Conservation (phyloP, 2,888 invertebrate species). For the Noctua comes region DNA sequence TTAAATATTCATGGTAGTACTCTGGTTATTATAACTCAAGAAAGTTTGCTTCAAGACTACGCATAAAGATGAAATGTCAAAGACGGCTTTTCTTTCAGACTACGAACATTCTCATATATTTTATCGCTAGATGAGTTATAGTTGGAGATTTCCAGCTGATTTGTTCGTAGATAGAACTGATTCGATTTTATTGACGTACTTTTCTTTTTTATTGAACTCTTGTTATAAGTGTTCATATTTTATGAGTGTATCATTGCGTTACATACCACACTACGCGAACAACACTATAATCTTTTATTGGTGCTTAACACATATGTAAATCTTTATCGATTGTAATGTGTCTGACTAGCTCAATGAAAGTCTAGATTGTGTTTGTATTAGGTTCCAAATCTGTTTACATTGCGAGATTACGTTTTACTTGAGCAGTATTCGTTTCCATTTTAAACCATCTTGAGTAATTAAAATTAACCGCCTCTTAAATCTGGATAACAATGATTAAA, state of each 20-base stretch:
- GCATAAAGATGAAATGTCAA: conserved; percentile 33
- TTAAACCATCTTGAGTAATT: conserved; percentile 33
- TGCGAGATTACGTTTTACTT: not conserved
- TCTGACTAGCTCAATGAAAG: not conserved
- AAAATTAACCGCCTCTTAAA: conserved; percentile 48
- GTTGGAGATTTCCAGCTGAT: conserved; percentile 47
- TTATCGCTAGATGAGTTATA: conserved; percentile 32
- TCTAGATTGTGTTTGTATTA: not conserved
- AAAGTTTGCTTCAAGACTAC: conserved; percentile 30
- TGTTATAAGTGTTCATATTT: conserved; percentile 20
- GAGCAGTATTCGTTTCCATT: conserved; percentile 28
- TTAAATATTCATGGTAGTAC: conserved; percentile 60
- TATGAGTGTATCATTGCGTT: not conserved
- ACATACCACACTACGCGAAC: not conserved
- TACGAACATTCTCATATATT: conserved; percentile 40
- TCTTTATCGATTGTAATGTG: not conserved
- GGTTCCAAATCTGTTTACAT: conserved; percentile 12
- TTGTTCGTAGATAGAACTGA: conserved; percentile 32
- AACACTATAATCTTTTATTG: not conserved
- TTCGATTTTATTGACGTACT: conserved; percentile 48
- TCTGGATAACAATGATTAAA: conserved; percentile 42
- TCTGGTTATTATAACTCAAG: conserved; percentile 55
- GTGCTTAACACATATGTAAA: not conserved
- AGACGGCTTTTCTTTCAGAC: conserved; percentile 18
- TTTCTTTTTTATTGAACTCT: conserved; percentile 41